Conservation (phyloP, 2,888 invertebrate species). For the Euplexia lucipara region DNA sequence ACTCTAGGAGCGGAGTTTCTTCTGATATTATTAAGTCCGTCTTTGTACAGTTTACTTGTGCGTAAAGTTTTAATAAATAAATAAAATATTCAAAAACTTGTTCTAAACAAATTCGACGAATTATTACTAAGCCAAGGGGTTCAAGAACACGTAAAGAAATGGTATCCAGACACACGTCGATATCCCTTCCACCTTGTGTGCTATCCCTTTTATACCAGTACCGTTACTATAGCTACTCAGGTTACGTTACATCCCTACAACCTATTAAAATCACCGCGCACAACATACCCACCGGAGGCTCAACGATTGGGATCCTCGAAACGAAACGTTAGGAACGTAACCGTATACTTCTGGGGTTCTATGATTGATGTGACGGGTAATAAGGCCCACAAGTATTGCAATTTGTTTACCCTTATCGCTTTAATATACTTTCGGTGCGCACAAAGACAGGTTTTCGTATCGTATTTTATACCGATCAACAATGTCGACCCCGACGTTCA, state of each 20-base stretch:
- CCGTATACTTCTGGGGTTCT: slow-evolving; percentile 83
- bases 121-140: too few relatives aligned
- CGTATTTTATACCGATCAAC: slow-evolving; percentile 88
- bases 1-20: too few relatives aligned
- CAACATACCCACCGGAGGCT: slow-evolving; percentile 29
- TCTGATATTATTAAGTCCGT: too few relatives aligned
- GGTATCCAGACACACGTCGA: too few relatives aligned
- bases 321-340: slow-evolving; percentile 72
- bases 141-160: too few relatives aligned
- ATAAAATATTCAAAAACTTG: too few relatives aligned
- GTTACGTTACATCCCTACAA: background rate
- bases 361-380: slow-evolving; percentile 90
- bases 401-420: slow-evolving; percentile 90
- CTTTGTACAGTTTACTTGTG: too few relatives aligned
- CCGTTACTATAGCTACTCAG: background rate
- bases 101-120: too few relatives aligned
- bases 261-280: slow-evolving; percentile 36
- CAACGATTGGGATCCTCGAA: slow-evolving; percentile 72
- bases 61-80: too few relatives aligned
- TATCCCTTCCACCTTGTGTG: too few relatives aligned
- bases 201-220: background rate
- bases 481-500: slow-evolving; percentile 80
- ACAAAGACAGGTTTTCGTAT: slow-evolving; percentile 81
- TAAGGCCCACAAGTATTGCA: slow-evolving; percentile 89
- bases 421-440: slow-evolving; percentile 81